These are phyloP conservation scores for Arge pagana DNA, from an alignment of 2,888 invertebrate species.

Conservation along the genomic window DNA sequence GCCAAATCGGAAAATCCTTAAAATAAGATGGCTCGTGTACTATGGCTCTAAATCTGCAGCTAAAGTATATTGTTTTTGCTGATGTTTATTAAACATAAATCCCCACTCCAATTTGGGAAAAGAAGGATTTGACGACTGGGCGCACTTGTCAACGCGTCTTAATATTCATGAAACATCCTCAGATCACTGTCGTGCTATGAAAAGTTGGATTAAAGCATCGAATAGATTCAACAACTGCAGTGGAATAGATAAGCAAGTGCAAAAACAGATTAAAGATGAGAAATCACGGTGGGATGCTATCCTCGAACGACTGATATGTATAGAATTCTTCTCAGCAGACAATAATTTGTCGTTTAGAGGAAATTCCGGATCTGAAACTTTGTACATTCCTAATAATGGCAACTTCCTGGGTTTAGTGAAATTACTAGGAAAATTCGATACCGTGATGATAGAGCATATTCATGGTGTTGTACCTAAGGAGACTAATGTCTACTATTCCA, in stretches of 20 bases:
- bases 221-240: slow-evolving; percentile 1
- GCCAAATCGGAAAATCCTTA: too few species aligned
- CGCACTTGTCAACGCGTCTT: slow-evolving; percentile 13
- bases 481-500: slow-evolving; percentile 22
- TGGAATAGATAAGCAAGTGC: slow-evolving; percentile 22
- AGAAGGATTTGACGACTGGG: slow-evolving; percentile 19
- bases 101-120: slow-evolving; percentile 12
- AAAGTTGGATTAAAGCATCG: slow-evolving; percentile 17
- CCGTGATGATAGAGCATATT: slow-evolving; percentile 25
- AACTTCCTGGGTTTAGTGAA: slow-evolving; percentile 30
- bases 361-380: slow-evolving; percentile 22
- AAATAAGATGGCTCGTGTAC: too few species aligned
- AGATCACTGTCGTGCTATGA: slow-evolving; percentile 7
- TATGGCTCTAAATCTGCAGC: slow-evolving; percentile 17
- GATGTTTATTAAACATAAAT: slow-evolving; percentile 20
- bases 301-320: slow-evolving; percentile 28
- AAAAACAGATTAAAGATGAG: slow-evolving; percentile 26
- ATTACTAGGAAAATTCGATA: slow-evolving; percentile 23
- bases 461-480: slow-evolving; percentile 19
- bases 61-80: slow-evolving; percentile 23
- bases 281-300: slow-evolving; percentile 25
- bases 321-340: slow-evolving; percentile 24
- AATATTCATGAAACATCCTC: slow-evolving; percentile 16
- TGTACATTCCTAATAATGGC: slow-evolving; percentile 28
- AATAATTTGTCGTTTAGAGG: slow-evolving; percentile 31